Evolutionary conservation across 2,797 vertebrate species (phyloP).

Genomic region (Myotis myotis): DNA sequence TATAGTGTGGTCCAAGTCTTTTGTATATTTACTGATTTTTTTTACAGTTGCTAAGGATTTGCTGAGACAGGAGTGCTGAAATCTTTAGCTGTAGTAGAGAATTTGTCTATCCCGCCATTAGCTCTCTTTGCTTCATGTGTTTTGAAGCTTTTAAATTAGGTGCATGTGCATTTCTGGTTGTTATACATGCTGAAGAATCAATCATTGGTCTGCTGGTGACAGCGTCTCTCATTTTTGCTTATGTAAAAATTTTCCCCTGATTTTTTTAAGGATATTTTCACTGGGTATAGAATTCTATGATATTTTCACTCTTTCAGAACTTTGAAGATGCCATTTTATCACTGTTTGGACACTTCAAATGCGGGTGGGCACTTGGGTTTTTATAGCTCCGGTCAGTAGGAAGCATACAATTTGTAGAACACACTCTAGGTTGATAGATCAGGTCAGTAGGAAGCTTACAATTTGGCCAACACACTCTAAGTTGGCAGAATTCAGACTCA

Average conservation of each 20-base stretch:
- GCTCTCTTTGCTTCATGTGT: neutral
- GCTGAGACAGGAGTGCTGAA: neutral
- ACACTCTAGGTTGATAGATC: neutral
- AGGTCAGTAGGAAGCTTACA: neutral
- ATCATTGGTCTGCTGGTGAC: neutral
- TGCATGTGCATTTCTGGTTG: neutral
- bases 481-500: neutral
- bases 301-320: neutral
- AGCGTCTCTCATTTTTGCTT: neutral
- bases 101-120: neutral
- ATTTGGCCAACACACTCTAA: neutral
- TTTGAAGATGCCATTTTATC: neutral
- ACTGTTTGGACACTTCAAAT: neutral
- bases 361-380: neutral
- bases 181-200: neutral
- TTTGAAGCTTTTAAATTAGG: neutral
- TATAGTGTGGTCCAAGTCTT: neutral
- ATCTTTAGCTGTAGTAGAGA: neutral
- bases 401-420: neutral
- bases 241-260: neutral
- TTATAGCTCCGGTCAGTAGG: neutral
- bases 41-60: neutral
- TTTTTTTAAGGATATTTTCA: neutral
- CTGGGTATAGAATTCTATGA: neutral
- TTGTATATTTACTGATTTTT: constrained; percentile 8